Base-by-base conservation (phyloP, 2,888 invertebrate genomes). In the Cistogaster globosa region DNA sequence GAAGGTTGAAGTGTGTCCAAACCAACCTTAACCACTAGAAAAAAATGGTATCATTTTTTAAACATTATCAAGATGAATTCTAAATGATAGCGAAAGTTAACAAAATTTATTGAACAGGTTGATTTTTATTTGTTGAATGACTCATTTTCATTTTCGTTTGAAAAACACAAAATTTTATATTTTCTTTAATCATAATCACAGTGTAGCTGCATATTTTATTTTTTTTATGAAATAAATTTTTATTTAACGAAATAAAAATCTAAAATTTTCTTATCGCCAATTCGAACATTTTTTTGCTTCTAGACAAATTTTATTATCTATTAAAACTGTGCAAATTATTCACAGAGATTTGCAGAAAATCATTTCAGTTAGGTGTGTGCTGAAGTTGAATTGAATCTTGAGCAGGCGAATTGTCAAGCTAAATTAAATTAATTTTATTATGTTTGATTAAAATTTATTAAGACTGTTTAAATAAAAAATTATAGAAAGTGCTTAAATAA, bases 261-360 rank as follows among this genome's bases (percentile, higher is more conserved):
- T 48, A 36, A 60, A 72, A 48, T 60, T 72, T 26, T 72, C 58
- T 72, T 72, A 72, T 72, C 72, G 14, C 55, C 48, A 45, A 48
- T 57, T 65, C 57, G 45, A 53, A 2, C 7, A 57, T 67, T n/a
- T 76, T 32, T 65, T 76, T 65, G 57, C 45, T 57, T 76, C 65
- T 57, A 57, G 65, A 57, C 75, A 76, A 65, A 76, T 76, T 57
- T 57, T 22, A 32, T 57, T 76, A 26, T 55, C 18, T 57, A 18
- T 65, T 65, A 38, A 63, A 63, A 53, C 60, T 74, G 22, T 62
- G n/a, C 60, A 62, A 74, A 63, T 63, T 53, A 14, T 53, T 14
- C 55, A 48, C 55, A 14, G 32, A 32, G 2, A 7, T 65, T 53
- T 11, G 45, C 45, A 76, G 55, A 76, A 57, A 48, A 65, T 48